phyloP scores from a whole-genome alignment of 37 sponge, comb jelly and placozoan genomes.

The Haliclona indistincta region DNA sequence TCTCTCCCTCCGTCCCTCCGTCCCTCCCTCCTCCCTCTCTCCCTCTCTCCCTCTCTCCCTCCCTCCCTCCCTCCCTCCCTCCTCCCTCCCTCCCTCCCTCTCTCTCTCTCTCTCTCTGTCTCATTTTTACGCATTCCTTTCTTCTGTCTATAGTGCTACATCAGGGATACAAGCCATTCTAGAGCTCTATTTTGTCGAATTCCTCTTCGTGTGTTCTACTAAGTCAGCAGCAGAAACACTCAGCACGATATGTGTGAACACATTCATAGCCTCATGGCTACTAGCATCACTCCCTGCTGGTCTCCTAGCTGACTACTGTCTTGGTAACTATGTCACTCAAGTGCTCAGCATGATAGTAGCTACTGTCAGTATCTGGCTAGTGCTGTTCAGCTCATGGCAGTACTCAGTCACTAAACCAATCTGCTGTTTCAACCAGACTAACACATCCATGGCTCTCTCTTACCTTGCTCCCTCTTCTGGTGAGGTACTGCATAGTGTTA shows the following conservation, averaged over 20 bases:
- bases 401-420: conserved; percentile 27
- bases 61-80: too few relatives aligned
- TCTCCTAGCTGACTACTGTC: conserved; percentile 53
- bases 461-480: background rate
- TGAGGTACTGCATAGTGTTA: background rate
- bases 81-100: too few relatives aligned
- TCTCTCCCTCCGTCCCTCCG: too few relatives aligned
- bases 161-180: conserved; percentile 63
- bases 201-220: conserved; percentile 44
- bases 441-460: background rate
- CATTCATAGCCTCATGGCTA: conserved; percentile 48
- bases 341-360: conserved; percentile 17
- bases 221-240: conserved; percentile 2
- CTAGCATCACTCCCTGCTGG: conserved; percentile 58
- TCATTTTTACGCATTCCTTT: too few relatives aligned
- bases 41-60: too few relatives aligned
- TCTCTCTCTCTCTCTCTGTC: too few relatives aligned
- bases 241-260: conserved; percentile 47
- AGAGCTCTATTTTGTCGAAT: conserved; percentile 63
- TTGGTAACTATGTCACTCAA: conserved; percentile 72
- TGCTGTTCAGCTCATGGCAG: conserved; percentile 69
- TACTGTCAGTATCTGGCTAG: conserved; percentile 17
- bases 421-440: conserved; percentile 22
- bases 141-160: conserved; percentile 30
- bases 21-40: too few relatives aligned